These are phyloP conservation scores for Drosophila micromelanica DNA, from an alignment of 1,140 invertebrate species.

Conservation along the genomic window DNA sequence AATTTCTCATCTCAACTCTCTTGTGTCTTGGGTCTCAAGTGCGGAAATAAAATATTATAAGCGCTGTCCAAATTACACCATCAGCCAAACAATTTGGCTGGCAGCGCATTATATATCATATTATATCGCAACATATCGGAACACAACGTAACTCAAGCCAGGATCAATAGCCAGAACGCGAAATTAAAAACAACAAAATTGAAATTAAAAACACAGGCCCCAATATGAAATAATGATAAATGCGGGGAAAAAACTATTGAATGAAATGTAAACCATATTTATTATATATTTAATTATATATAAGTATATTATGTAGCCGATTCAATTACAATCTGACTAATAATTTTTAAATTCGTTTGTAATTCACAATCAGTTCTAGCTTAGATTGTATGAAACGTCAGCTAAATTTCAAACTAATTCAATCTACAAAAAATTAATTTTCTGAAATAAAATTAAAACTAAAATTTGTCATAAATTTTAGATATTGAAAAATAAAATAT, in stretches of 20 bases:
- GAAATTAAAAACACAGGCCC: constrained; percentile 12
- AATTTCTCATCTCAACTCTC: constrained; percentile 60
- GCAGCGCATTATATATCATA: constrained; percentile 21
- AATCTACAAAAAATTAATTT: too few relatives aligned
- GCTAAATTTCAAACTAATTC: too few relatives aligned
- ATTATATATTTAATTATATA: too few relatives aligned
- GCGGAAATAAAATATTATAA: constrained; percentile 80
- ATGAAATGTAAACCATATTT: too few relatives aligned
- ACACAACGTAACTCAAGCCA: neutral
- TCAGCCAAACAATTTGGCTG: constrained; percentile 60
- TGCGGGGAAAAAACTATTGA: too few relatives aligned
- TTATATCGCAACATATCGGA: constrained; percentile 31
- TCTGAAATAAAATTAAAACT: too few relatives aligned
- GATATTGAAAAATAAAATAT: constrained; percentile 8
- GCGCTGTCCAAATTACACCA: constrained; percentile 52
- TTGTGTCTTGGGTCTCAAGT: constrained; percentile 45
- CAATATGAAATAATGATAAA: too few relatives aligned
- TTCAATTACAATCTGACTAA: too few relatives aligned
- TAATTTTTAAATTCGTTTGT: neutral
- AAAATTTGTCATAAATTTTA: too few relatives aligned
- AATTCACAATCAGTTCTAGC: neutral
- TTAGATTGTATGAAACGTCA: neutral
- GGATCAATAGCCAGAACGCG: constrained; percentile 29
- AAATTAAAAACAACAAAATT: constrained; percentile 53
- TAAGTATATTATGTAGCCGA: too few relatives aligned